A percentile compares a stretch with the other conserved stretches of the same genome.
These are phyloP conservation scores for Phania funesta DNA, from an alignment of 2,888 invertebrate species.

Conservation along the genomic window DNA sequence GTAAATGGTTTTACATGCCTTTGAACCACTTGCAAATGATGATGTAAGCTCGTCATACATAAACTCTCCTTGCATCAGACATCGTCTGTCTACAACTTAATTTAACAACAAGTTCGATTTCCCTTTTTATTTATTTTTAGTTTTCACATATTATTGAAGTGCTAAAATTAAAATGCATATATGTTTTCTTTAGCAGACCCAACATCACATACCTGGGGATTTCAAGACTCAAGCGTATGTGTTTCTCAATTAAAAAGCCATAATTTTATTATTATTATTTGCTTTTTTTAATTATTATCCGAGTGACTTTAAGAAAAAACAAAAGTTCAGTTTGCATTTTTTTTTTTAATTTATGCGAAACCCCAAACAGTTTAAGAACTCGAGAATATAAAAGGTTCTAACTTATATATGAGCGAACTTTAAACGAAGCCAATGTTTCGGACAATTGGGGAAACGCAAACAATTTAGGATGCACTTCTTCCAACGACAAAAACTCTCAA, in stretches of 20 bases:
- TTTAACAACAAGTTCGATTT: neutral
- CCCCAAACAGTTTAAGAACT: neutral
- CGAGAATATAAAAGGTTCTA: neutral
- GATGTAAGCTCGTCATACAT: slow-evolving; percentile 25
- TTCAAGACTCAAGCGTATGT: neutral
- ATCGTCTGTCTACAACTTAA: slow-evolving; percentile 15
- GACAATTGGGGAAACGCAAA: no score
- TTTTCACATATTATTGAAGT: slow-evolving; percentile 40
- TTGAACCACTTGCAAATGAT: slow-evolving; percentile 25
- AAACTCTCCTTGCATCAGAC: slow-evolving; percentile 35
- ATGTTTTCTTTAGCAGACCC: neutral
- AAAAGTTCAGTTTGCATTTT: neutral
- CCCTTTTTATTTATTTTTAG: slow-evolving; percentile 19
- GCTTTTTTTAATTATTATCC: no score
- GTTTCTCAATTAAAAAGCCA: slow-evolving; percentile 28
- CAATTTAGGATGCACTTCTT: no score
- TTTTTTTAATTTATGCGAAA: slow-evolving; percentile 20
- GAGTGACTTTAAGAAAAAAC: neutral
- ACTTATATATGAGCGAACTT: no score
- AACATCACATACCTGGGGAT: neutral
- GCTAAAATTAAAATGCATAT: slow-evolving; percentile 27
- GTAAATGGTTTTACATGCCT: neutral
- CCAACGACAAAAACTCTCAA: no score
- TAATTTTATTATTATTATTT: slow-evolving; percentile 23
- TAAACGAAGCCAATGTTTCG: no score